A percentile compares a stretch with the other conserved stretches of the same genome.
Evolutionary conservation across 2,888 invertebrate genomes (phyloP).

Genomic region (Drosophila fulvimacula): DNA sequence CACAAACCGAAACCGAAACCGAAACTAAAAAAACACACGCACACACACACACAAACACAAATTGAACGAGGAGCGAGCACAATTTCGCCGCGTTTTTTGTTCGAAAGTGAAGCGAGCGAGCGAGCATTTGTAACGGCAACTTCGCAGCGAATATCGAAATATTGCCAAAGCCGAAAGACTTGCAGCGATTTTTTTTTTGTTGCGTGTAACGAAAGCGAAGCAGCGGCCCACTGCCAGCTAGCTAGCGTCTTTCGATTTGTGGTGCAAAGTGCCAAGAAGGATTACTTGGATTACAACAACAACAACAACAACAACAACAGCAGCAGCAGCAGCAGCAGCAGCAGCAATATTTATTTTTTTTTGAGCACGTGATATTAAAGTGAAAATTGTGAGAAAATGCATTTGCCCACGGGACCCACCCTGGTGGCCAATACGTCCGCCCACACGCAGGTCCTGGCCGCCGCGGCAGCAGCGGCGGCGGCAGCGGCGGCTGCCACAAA

Average conservation of each 20-base stretch:
- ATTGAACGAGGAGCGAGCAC: not conserved
- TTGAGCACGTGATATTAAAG: constrained; percentile 42
- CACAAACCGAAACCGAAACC: not conserved
- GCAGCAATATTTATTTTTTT: constrained; percentile 37
- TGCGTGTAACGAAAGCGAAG: constrained; percentile 26
- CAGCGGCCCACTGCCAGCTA: constrained; percentile 52
- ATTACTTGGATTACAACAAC: constrained; percentile 47
- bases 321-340: not conserved
- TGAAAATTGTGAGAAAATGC: constrained; percentile 71
- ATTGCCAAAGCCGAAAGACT: not conserved
- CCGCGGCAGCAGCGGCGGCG: constrained; percentile 60
- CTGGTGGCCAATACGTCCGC: constrained; percentile 78
- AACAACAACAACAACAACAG: not conserved
- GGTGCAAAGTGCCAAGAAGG: constrained; percentile 41
- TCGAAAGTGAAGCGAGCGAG: constrained; percentile 17
- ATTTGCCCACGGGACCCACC: constrained; percentile 84
- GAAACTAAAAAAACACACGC: not conserved
- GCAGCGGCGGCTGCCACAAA: constrained; percentile 36
- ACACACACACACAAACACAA: too few species aligned
- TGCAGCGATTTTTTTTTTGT: constrained; percentile 46
- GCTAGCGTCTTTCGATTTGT: constrained; percentile 20
- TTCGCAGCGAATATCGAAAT: not conserved
- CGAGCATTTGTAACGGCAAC: too few species aligned
- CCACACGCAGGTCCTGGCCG: constrained; percentile 70
- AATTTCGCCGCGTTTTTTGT: constrained; percentile 46